Conservation (phyloP, 30 jellyfish, hydroid and myxozoan genomes). For the Cassiopea xamachana region DNA sequence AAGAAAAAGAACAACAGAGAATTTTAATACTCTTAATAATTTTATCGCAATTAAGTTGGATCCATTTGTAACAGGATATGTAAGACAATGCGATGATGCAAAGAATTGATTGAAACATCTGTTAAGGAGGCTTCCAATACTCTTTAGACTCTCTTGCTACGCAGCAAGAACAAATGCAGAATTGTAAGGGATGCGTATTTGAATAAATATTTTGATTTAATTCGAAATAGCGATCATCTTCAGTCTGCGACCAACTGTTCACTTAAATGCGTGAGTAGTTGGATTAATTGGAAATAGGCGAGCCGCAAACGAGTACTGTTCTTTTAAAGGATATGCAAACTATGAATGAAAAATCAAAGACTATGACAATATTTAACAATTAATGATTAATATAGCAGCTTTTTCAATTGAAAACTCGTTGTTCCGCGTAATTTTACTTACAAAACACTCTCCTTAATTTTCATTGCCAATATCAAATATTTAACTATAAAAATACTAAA, state of each 20-base stretch:
- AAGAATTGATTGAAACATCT: slow-evolving; percentile 20
- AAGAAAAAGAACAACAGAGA: slow-evolving; percentile 5
- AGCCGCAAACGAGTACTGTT: slow-evolving; percentile 1
- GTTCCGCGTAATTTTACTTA: slow-evolving; percentile 35
- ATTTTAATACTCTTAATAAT: not conserved
- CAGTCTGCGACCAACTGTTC: slow-evolving; percentile 43
- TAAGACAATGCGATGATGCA: not conserved
- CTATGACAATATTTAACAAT: slow-evolving; percentile 59
- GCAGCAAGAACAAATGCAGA: slow-evolving; percentile 30
- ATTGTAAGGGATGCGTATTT: not conserved
- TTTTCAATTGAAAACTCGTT: slow-evolving; percentile 32
- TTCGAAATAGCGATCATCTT: slow-evolving; percentile 1
- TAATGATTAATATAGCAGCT: slow-evolving; percentile 14
- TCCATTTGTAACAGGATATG: not conserved
- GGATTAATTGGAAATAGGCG: slow-evolving; percentile 37
- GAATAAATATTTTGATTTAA: slow-evolving; percentile 10
- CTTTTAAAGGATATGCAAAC: slow-evolving; percentile 27
- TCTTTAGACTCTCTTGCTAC: slow-evolving; percentile 25
- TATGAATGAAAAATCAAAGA: slow-evolving; percentile 46
- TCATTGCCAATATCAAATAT: slow-evolving; percentile 8
- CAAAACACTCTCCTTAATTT: slow-evolving; percentile 34
- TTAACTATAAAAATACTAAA: not conserved
- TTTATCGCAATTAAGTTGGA: slow-evolving; percentile 28
- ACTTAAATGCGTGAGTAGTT: not conserved
- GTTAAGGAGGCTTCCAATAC: slow-evolving; percentile 5